Evolutionary conservation across 2,113 vertebrate species (phyloP).

Genomic region (Neotoma lepida): DNA sequence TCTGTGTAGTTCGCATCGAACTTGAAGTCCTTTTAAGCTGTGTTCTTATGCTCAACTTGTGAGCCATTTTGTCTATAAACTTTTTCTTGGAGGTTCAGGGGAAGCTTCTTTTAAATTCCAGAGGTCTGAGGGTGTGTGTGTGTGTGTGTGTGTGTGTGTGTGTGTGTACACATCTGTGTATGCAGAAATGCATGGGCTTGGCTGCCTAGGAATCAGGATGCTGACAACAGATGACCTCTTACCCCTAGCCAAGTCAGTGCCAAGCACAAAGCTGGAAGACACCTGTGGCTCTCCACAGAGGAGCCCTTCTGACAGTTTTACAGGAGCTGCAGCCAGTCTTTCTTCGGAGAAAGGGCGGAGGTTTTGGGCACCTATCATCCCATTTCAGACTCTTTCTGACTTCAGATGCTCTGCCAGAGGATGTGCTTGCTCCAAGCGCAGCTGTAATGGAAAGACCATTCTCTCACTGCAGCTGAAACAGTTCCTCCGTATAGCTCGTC

Average conservation of each 20-base stretch:
- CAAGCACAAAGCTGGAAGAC: not conserved
- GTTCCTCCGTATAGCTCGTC: not conserved
- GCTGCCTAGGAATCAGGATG: not conserved
- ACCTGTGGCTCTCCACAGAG: not conserved
- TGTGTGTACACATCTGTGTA: not conserved
- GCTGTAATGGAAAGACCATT: conserved; percentile 11
- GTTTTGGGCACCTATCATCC: not conserved
- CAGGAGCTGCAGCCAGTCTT: not conserved
- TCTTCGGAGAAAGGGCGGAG: conserved; percentile 2
- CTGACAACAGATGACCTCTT: not conserved
- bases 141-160: not conserved
- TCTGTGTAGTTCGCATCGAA: not conserved
- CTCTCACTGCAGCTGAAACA: conserved; percentile 45
- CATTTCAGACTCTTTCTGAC: conserved; percentile 3
- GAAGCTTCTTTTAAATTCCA: conserved; percentile 19
- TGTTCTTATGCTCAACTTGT: not conserved
- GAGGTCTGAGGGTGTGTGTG: not conserved
- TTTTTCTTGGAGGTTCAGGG: not conserved
- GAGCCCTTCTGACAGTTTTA: not conserved
- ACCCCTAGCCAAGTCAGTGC: not conserved
- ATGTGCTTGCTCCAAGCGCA: conserved; percentile 38
- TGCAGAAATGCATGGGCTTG: not conserved
- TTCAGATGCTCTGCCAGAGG: conserved; percentile 49
- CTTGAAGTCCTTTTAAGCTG: conserved; percentile 22
- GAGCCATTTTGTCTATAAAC: not conserved